A percentile compares a stretch with the other conserved stretches of the same genome.
These are phyloP conservation scores for Sylvietta virens DNA, from an alignment of 2,113 vertebrate genomes.

Conservation along the genomic window DNA sequence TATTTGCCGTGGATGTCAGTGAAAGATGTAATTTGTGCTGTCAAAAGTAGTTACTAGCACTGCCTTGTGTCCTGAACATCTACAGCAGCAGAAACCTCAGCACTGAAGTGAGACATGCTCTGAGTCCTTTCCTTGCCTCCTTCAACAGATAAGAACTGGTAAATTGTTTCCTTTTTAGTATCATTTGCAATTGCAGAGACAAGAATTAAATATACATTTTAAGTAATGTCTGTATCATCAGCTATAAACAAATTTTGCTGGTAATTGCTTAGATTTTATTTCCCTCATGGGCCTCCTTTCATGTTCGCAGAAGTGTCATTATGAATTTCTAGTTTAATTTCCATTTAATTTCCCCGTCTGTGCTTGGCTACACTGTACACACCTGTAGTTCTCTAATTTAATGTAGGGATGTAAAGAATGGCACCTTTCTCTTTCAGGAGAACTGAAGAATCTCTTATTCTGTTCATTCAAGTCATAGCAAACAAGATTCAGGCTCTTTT, in stretches of 20 bases:
- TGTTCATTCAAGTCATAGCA: background rate
- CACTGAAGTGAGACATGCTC: background rate
- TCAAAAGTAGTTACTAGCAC: background rate
- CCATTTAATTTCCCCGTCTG: constrained; percentile 15
- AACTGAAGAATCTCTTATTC: background rate
- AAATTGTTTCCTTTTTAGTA: background rate
- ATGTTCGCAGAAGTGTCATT: background rate
- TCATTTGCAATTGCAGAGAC: background rate
- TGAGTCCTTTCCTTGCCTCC: background rate
- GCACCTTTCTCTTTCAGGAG: background rate
- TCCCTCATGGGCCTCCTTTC: background rate
- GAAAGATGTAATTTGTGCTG: constrained; percentile 19
- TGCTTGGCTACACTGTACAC: background rate
- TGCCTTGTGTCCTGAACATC: background rate
- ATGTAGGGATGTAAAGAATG: background rate
- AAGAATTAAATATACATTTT: background rate
- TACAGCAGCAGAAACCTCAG: background rate
- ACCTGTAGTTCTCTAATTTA: background rate
- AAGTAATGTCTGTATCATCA: background rate
- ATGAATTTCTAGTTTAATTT: constrained; percentile 28
- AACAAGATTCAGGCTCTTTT: background rate
- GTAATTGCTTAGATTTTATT: background rate
- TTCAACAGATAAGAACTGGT: background rate
- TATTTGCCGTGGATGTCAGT: background rate
- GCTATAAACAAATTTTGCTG: constrained; percentile 28